Evolutionary conservation across 2,888 invertebrate genomes (phyloP).

Genomic region (Belgica antarctica): DNA sequence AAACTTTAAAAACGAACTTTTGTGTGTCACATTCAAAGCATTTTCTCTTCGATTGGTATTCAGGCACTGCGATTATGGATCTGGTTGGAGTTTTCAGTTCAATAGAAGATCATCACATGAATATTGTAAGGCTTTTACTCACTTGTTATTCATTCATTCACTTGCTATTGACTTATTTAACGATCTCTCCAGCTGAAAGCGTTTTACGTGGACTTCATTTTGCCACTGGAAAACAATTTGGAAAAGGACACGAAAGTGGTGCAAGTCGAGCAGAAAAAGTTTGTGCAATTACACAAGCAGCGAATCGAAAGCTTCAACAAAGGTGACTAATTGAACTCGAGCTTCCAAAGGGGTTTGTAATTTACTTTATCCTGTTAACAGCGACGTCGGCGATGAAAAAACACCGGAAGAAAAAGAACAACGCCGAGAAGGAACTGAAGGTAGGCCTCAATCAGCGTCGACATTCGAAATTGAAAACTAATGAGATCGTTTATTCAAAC

Average conservation of each 20-base stretch:
- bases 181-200: conserved; percentile 83
- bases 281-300: conserved; percentile 88
- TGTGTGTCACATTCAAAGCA: conserved; percentile 20
- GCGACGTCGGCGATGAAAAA: conserved; percentile 89
- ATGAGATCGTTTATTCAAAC: conserved; percentile 46
- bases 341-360: background rate
- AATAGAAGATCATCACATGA: conserved; percentile 92
- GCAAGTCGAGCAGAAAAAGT: conserved; percentile 88
- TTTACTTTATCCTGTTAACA: conserved; percentile 56
- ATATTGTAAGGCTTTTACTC: conserved; percentile 93
- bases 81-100: conserved; percentile 91
- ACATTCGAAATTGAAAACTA: background rate
- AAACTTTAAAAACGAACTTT: background rate
- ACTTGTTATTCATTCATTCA: conserved; percentile 23
- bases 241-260: conserved; percentile 88
- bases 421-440: conserved; percentile 88
- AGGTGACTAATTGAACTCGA: background rate
- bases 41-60: conserved; percentile 45
- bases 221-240: conserved; percentile 88
- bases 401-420: conserved; percentile 83
- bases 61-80: conserved; percentile 87
- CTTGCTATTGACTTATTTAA: conserved; percentile 47
- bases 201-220: conserved; percentile 88
- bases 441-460: conserved; percentile 55
- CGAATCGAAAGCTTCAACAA: conserved; percentile 77